Evolutionary conservation across 2,797 vertebrate genomes (phyloP), one percentile per base, ranked within the genome.

Genomic region (Notamacropus eugenii): DNA sequence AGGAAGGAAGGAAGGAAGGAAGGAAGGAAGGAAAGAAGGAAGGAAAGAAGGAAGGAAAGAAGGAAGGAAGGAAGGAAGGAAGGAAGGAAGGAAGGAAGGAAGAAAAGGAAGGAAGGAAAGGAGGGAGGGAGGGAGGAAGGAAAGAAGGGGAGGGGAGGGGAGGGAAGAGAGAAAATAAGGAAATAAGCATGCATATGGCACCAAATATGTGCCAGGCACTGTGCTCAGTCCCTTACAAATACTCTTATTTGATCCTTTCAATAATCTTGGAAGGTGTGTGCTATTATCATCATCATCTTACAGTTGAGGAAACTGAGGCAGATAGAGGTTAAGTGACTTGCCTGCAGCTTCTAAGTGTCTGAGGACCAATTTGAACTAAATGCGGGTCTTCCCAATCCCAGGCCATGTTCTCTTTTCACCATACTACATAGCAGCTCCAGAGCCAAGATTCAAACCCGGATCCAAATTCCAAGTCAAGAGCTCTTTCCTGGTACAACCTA

Each of bases 71-170:
- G 3, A 14, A 11, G 22, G 34, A 52, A 16, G 10, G 50, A 28
- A 3, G 46, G 22, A 10, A 29, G 87, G 4, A 13, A 13, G 40
- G 1, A 22, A 12, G 0, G 9, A 4, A 19, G 54, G 9, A 24
- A 14, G 24, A 8, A 1, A 0, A 3, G 27, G 12, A 2, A 12
- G 19, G 22, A 8, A 24, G 5, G 40, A 50, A 5, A 9, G 13
- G 22, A 5, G 40, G 19, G 2, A 3, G 6, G 5, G 4, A 27
- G 46, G 0, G 5, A 3, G 87, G 8, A 22, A 5, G 14, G 2
- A 24, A 19, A 3, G 19, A 31, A 5, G 0, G 13, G 67, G 1
- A 28, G 0, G 8, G 2, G 28, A 5, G 11, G 3, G 12, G 11
- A 24, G 16, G 3, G 19, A 16, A 19, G 40, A 11, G 10, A n/a